Evolutionary conservation across 2,113 vertebrate genomes (phyloP), one percentile per base, ranked within the genome.

Genomic region (Pelmatolapia mariae): DNA sequence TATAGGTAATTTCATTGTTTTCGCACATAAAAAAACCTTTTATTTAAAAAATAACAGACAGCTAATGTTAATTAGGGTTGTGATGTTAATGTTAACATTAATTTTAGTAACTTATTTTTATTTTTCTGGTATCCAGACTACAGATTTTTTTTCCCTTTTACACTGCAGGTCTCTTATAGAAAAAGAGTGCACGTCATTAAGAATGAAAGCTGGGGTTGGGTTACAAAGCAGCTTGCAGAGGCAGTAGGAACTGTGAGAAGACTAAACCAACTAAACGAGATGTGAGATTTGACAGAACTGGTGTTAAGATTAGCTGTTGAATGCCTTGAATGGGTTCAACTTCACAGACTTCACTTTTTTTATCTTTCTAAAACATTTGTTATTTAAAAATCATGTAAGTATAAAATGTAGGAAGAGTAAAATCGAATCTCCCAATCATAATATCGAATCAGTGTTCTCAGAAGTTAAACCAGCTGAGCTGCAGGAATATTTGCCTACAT

Each of bases 11-110:
- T 63, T 63, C 31, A 63, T n/a, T 8, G 61, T 5, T 66, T 66
- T 66, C 0, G 6, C 12, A 19, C 10, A 1, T 38, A 7, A 36
- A 66, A 6, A 7, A 4, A 0, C 0, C 3, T 33, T 33, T 33
- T 63, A 63, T 63, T 63, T 63, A 36, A 36, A 33, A 63, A 38
- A 36, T 12, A 66, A 36, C 61, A 66, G 59, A n/a, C 10, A 36
- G 18, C 18, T 66, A 63, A 63, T 4, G 10, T 66, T 36, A 11
- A 66, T 66, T 66, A 63, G 31, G 16, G 59, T 19, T 36, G 16
- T 31, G 16, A 33, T 61, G 26, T 61, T 61, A 61, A 61, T 2
- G 1, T 54, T 24, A 13, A 22, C 11, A 13, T 24, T 56, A 24
- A 56, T 24, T 13, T 24, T 53, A 22, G 10, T 53, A 53, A 53